Percentiles rank a stretch among this genome's conserved stretches.
Conservation (phyloP, 1,140 invertebrate genomes). For the Leptopilina clavipes region DNA sequence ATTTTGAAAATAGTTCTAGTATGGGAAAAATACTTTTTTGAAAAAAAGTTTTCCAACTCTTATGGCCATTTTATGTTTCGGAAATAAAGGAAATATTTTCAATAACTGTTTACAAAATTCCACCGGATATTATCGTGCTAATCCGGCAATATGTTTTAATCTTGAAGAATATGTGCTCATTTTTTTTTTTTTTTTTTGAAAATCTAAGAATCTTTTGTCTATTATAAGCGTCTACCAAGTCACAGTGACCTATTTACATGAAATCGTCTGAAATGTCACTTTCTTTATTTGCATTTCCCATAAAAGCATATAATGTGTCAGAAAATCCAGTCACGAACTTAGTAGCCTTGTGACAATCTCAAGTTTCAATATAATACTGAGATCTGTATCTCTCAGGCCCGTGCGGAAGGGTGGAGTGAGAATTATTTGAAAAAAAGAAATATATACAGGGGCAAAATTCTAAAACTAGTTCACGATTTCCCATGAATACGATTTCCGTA, state of each 20-base stretch:
- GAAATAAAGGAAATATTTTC: not conserved
- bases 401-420: conserved; percentile 17
- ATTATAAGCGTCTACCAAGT: not conserved
- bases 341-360: conserved; percentile 49
- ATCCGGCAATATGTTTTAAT: not conserved
- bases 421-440: not conserved
- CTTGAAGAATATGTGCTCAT: conserved; percentile 18
- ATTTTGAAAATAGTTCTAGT: too few relatives aligned
- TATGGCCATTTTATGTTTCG: too few relatives aligned
- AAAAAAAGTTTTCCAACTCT: not conserved
- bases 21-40: too few relatives aligned
- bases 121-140: not conserved
- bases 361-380: conserved; percentile 47
- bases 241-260: conserved; percentile 56
- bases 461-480: conserved; percentile 46
- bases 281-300: conserved; percentile 51
- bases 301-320: conserved; percentile 41
- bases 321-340: conserved; percentile 36
- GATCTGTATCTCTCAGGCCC: conserved; percentile 50
- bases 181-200: not conserved
- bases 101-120: not conserved
- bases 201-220: conserved; percentile 21
- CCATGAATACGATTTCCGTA: conserved; percentile 34
- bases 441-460: not conserved
- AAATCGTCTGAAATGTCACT: conserved; percentile 54